Percentiles rank a stretch among this genome's conserved stretches.
phyloP scores from a whole-genome alignment of 2,888 invertebrate genomes.

The Melangyna quadrimaculata region DNA sequence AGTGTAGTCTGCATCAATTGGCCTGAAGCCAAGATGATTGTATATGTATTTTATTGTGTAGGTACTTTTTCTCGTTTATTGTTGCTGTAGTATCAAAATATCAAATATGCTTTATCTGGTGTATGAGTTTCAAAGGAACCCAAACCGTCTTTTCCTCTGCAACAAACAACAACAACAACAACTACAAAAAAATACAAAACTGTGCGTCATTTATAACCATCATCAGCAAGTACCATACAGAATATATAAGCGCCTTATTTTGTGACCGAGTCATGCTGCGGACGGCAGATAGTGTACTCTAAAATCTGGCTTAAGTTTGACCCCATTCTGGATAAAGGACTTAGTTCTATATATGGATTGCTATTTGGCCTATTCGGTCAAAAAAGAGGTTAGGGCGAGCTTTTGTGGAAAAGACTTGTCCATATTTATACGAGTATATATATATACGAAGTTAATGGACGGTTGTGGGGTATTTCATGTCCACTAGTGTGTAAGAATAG shows the following conservation, averaged over 20 bases:
- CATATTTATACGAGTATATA: not conserved
- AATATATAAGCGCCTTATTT: conserved; percentile 62
- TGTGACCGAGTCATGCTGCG: conserved; percentile 56
- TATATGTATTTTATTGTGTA: conserved; percentile 19
- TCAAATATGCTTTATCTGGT: conserved; percentile 57
- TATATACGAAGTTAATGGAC: conserved; percentile 30
- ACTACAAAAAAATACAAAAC: conserved; percentile 30
- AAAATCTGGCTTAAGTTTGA: conserved; percentile 45
- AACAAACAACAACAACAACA: not conserved
- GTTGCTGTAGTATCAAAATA: conserved; percentile 27
- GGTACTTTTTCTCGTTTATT: not conserved
- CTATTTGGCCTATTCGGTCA: conserved; percentile 34
- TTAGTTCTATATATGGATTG: conserved; percentile 18
- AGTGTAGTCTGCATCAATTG: conserved; percentile 41
- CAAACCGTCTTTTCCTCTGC: not conserved
- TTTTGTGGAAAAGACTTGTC: conserved; percentile 32
- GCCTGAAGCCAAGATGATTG: conserved; percentile 56
- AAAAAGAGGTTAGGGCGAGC: not conserved
- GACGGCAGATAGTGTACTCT: conserved; percentile 55
- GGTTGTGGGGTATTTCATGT: conserved; percentile 49
- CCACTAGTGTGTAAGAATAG: conserved; percentile 54
- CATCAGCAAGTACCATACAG: not conserved
- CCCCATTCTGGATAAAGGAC: conserved; percentile 16
- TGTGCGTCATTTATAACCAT: conserved; percentile 41
- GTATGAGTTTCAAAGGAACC: conserved; percentile 33